These are phyloP conservation scores for Oncorhynchus keta DNA, from an alignment of 2,113 vertebrate genomes.

Conservation along the genomic window DNA sequence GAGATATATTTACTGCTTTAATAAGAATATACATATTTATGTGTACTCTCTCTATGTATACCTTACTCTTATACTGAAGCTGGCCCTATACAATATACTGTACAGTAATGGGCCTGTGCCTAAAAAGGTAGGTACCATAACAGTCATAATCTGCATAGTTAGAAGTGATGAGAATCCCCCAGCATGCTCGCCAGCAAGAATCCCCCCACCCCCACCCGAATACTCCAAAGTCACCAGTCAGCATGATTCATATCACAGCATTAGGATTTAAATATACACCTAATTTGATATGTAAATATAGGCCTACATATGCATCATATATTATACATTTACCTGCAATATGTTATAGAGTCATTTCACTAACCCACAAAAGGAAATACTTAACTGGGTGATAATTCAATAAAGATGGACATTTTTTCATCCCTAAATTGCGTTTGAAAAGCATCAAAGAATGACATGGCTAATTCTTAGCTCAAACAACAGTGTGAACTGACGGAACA, in stretches of 20 bases:
- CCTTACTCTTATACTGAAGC: background rate
- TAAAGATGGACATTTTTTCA: background rate
- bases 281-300: background rate
- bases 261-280: background rate
- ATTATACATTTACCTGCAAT: background rate
- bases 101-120: background rate
- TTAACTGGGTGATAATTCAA: background rate
- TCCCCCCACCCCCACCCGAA: background rate
- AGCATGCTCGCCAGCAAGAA: too few species aligned
- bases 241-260: slow-evolving; percentile 3
- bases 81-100: too few species aligned
- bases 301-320: background rate
- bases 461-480: background rate
- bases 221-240: background rate
- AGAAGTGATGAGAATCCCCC: background rate
- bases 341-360: background rate
- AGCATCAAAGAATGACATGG: background rate
- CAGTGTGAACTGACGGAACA: background rate
- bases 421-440: too few species aligned
- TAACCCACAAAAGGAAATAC: background rate
- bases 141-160: background rate
- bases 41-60: background rate
- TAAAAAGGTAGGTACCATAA: background rate
- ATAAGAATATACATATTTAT: background rate
- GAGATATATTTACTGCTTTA: background rate